Percentiles rank a stretch among this genome's conserved stretches.
These are phyloP conservation scores for Drosophila azteca DNA, from an alignment of 1,140 invertebrate species.

Conservation along the genomic window DNA sequence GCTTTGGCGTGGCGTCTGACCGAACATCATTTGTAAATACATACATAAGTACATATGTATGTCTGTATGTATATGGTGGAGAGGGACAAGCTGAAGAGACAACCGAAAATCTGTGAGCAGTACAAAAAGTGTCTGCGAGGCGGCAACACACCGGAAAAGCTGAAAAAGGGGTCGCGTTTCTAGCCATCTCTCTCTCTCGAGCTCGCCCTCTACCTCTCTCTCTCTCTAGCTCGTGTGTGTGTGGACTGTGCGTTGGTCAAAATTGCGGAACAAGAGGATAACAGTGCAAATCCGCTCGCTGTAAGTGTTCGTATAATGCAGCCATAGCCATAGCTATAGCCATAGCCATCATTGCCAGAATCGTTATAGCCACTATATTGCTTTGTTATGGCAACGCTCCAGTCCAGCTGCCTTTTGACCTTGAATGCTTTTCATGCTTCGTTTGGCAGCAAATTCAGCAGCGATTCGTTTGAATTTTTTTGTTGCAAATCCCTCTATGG, in stretches of 20 bases:
- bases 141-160: slow-evolving; percentile 6
- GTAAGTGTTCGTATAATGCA: slow-evolving; percentile 55
- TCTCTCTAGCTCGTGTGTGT: neutral
- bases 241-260: slow-evolving; percentile 30
- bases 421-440: slow-evolving; percentile 63
- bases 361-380: neutral
- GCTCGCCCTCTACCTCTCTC: neutral
- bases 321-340: neutral
- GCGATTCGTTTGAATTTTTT: slow-evolving; percentile 14
- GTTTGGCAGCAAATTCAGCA: slow-evolving; percentile 42
- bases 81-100: neutral
- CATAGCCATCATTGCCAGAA: slow-evolving; percentile 7
- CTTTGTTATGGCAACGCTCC: too few species aligned
- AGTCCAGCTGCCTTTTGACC: slow-evolving; percentile 37
- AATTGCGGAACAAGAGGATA: slow-evolving; percentile 60
- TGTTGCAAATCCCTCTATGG: slow-evolving; percentile 14
- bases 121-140: slow-evolving; percentile 53
- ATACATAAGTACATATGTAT: neutral
- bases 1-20: slow-evolving; percentile 10
- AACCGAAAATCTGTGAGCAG: slow-evolving; percentile 34
- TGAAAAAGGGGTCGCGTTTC: slow-evolving; percentile 24
- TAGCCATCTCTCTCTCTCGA: neutral
- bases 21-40: slow-evolving; percentile 14
- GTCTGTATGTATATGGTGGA: neutral
- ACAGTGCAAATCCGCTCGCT: slow-evolving; percentile 56